These are phyloP conservation scores for Osmerus mordax DNA, from an alignment of 2,113 vertebrate species.

Conservation along the genomic window DNA sequence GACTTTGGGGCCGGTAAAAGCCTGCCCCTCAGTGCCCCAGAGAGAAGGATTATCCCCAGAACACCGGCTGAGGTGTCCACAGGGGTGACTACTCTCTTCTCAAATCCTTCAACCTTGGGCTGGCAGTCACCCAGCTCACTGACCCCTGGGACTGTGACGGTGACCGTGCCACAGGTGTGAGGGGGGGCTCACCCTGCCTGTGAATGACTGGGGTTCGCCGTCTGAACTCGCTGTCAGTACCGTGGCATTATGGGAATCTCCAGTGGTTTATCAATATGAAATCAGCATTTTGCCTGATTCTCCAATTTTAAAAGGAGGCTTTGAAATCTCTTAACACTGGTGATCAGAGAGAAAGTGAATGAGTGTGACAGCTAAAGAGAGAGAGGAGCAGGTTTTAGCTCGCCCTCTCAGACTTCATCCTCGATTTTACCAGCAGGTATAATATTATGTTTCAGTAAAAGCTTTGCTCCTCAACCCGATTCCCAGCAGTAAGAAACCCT, in stretches of 20 bases:
- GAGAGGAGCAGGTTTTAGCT: constrained; percentile 44
- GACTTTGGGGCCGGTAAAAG: constrained; percentile 60
- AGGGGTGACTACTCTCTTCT: constrained; percentile 29
- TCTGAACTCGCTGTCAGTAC: neutral
- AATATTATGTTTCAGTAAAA: constrained; percentile 31
- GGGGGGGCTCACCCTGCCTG: neutral
- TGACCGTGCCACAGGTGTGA: constrained; percentile 19
- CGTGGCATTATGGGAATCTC: constrained; percentile 6
- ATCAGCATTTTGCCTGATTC: neutral
- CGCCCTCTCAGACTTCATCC: constrained; percentile 44
- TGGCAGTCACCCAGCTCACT: constrained; percentile 28
- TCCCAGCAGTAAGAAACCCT: constrained; percentile 2
- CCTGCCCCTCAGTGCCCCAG: constrained; percentile 48
- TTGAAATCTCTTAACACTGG: no score
- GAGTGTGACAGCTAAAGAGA: no score
- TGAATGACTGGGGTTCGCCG: constrained; percentile 15
- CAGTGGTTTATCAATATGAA: neutral
- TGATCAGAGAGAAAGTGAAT: no score
- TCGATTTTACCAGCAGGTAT: constrained; percentile 36
- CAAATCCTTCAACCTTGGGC: constrained; percentile 61
- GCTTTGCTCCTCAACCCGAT: neutral
- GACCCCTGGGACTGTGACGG: constrained; percentile 36
- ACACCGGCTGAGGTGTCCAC: constrained; percentile 44
- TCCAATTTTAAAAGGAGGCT: no score
- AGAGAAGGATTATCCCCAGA: constrained; percentile 54